Evolutionary conservation across 2,797 vertebrate genomes (phyloP).

Genomic region (Cyprinodon diabolis): DNA sequence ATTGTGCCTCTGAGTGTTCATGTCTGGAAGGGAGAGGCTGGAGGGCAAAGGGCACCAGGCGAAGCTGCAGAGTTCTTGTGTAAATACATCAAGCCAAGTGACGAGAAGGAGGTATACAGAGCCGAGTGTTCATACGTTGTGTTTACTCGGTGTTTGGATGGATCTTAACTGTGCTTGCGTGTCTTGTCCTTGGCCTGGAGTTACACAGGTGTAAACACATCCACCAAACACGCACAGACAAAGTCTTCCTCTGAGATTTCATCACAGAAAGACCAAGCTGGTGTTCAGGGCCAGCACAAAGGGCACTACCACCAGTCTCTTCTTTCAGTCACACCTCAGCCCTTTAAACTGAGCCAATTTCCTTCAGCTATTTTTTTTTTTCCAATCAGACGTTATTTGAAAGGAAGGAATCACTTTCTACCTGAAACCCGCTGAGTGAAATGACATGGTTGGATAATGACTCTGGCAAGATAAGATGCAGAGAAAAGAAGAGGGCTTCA

Average conservation of each 20-base stretch:
- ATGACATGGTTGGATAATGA: slow-evolving; percentile 63
- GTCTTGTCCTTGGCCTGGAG: slow-evolving; percentile 56
- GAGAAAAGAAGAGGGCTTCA: not conserved
- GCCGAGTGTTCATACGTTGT: slow-evolving; percentile 5
- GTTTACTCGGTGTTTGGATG: slow-evolving; percentile 39
- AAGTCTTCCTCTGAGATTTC: slow-evolving; percentile 59
- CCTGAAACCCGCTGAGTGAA: slow-evolving; percentile 51
- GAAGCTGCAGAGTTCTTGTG: slow-evolving; percentile 44
- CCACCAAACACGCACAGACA: slow-evolving; percentile 4
- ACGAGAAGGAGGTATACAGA: slow-evolving; percentile 41
- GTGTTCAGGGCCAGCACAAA: slow-evolving; percentile 56
- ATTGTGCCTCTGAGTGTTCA: slow-evolving; percentile 26
- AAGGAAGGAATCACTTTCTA: slow-evolving; percentile 46
- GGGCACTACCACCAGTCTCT: slow-evolving; percentile 52
- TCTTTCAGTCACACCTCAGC: slow-evolving; percentile 53
- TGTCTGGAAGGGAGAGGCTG: slow-evolving; percentile 31
- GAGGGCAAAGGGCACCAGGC: slow-evolving; percentile 49
- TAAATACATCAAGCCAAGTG: slow-evolving; percentile 59
- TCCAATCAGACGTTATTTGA: slow-evolving; percentile 55
- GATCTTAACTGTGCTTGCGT: slow-evolving; percentile 26
- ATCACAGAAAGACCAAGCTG: slow-evolving; percentile 63
- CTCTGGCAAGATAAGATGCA: slow-evolving; percentile 39
- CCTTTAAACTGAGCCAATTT: slow-evolving; percentile 38
- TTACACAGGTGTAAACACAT: slow-evolving; percentile 47
- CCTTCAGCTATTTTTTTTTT: slow-evolving; percentile 24